phyloP scores from a whole-genome alignment of 2,888 invertebrate species.

The Zygaena filipendulae region DNA sequence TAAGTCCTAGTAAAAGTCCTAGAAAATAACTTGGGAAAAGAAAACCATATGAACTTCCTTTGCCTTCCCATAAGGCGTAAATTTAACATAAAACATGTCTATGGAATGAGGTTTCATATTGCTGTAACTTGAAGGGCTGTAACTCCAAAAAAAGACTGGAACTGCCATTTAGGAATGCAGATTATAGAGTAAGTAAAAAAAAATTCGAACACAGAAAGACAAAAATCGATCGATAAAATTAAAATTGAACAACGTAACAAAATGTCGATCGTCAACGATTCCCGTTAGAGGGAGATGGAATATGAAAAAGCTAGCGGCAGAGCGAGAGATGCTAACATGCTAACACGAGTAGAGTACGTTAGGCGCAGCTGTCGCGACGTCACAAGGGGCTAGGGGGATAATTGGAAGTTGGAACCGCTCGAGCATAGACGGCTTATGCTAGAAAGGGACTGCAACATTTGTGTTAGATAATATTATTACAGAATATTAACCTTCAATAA shows the following conservation, averaged over 20 bases:
- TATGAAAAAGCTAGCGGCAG: slow-evolving; percentile 20
- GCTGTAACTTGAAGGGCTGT: no score
- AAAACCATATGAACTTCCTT: no score
- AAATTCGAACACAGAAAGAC: slow-evolving; percentile 2
- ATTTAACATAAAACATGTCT: no score
- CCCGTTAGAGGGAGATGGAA: slow-evolving; percentile 30
- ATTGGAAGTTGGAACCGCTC: slow-evolving; percentile 43
- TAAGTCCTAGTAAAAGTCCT: no score
- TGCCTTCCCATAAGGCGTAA: no score
- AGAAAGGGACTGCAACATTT: slow-evolving; percentile 30
- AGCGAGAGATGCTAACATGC: slow-evolving; percentile 34
- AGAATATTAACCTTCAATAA: no score
- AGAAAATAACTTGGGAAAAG: no score
- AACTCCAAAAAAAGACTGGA: no score
- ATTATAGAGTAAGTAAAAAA: no score
- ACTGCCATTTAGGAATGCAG: no score
- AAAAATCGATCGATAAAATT: slow-evolving; percentile 48
- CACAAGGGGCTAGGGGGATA: slow-evolving; percentile 47
- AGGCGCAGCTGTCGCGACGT: slow-evolving; percentile 63
- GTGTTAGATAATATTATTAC: no score
- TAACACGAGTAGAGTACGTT: slow-evolving; percentile 46
- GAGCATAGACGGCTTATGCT: slow-evolving; percentile 42
- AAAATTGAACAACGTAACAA: slow-evolving; percentile 29
- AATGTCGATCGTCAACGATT: slow-evolving; percentile 47
- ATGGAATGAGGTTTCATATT: no score